phyloP scores from a whole-genome alignment of 1,140 invertebrate species.

The Anthonomus grandis region DNA sequence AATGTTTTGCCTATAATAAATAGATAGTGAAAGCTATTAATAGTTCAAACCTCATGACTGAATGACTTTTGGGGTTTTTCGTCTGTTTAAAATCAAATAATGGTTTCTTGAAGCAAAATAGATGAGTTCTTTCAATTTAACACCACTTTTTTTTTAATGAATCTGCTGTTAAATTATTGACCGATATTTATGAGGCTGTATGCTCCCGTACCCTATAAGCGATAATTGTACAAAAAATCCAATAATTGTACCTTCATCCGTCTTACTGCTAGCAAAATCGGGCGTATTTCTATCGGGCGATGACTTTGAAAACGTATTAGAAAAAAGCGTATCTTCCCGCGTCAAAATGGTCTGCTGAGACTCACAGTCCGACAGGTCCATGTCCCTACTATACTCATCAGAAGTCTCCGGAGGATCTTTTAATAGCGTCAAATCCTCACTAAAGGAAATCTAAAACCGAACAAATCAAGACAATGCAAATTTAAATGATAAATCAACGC shows the following conservation, averaged over 20 bases:
- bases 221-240: slow-evolving; percentile 32
- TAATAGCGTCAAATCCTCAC: slow-evolving; percentile 41
- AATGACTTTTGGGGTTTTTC: too few relatives aligned
- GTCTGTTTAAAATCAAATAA: too few relatives aligned
- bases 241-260: slow-evolving; percentile 47
- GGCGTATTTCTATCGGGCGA: slow-evolving; percentile 47
- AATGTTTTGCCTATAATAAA: too few relatives aligned
- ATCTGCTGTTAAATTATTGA: too few relatives aligned
- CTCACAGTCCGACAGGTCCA: slow-evolving; percentile 57
- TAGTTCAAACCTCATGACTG: too few relatives aligned
- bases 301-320: slow-evolving; percentile 48
- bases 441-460: slow-evolving; percentile 18
- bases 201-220: too few relatives aligned
- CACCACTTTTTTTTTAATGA: too few relatives aligned
- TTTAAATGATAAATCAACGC: neutral
- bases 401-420: slow-evolving; percentile 47
- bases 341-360: slow-evolving; percentile 58
- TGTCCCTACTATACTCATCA: slow-evolving; percentile 53
- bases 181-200: too few relatives aligned
- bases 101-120: too few relatives aligned
- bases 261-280: slow-evolving; percentile 37
- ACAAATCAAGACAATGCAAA: neutral
- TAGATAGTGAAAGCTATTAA: too few relatives aligned
- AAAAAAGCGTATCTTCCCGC: slow-evolving; percentile 53
- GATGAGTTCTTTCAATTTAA: too few relatives aligned